Evolutionary conservation across 1,140 invertebrate species (phyloP).

Genomic region (Papilio helenus): DNA sequence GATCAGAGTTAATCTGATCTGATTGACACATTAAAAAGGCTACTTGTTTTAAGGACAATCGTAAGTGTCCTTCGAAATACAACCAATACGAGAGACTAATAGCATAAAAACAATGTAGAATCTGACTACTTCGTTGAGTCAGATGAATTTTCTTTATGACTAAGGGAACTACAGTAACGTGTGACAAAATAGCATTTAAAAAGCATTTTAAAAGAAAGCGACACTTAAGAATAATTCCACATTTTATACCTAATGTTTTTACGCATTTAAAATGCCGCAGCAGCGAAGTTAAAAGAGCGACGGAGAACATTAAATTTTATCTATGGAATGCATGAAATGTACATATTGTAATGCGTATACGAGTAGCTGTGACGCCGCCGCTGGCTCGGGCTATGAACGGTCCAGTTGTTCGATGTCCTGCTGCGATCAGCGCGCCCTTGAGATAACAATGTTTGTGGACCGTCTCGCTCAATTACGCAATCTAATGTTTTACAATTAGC

Average conservation of each 20-base stretch:
- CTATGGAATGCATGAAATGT: slow-evolving; percentile 52
- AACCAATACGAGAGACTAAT: background rate
- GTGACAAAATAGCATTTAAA: background rate
- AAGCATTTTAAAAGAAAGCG: background rate
- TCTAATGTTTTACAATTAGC: background rate
- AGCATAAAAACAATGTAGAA: background rate
- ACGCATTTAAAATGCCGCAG: slow-evolving; percentile 19
- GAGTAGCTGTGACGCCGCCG: slow-evolving; percentile 37
- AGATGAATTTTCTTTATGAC: background rate
- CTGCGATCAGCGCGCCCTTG: slow-evolving; percentile 32
- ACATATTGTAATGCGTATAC: slow-evolving; percentile 11
- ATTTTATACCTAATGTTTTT: background rate
- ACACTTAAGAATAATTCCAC: background rate
- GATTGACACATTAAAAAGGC: slow-evolving; percentile 4
- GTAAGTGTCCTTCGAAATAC: background rate
- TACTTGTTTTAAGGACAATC: background rate
- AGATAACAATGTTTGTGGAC: slow-evolving; percentile 36
- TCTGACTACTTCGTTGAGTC: background rate
- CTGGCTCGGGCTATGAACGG: slow-evolving; percentile 45
- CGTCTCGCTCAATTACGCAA: slow-evolving; percentile 33
- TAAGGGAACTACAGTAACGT: background rate
- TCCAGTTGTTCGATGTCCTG: slow-evolving; percentile 34
- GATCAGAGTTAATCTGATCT: background rate
- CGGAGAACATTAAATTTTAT: slow-evolving; percentile 49
- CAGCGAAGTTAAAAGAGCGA: slow-evolving; percentile 26